phyloP scores from a whole-genome alignment of 1,140 invertebrate genomes.

The Drosophila watanabei region DNA sequence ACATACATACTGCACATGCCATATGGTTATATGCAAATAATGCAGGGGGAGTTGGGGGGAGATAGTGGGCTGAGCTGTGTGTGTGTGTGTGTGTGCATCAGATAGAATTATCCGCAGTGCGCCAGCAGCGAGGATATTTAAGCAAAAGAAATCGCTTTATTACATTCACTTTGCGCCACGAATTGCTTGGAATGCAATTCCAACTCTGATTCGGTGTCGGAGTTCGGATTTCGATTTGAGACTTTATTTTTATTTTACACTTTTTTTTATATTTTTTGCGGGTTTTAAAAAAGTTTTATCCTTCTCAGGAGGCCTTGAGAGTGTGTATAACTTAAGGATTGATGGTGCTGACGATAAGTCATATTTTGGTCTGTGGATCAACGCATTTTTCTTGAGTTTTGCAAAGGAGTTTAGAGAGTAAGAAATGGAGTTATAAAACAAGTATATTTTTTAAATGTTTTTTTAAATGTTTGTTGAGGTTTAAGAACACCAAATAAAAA shows the following conservation, averaged over 20 bases:
- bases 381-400: no score
- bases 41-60: conserved; percentile 5
- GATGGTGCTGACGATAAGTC: neutral
- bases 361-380: neutral
- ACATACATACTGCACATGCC: conserved; percentile 6
- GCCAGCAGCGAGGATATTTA: conserved; percentile 53
- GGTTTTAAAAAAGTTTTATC: conserved; percentile 11
- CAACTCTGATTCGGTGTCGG: conserved; percentile 30
- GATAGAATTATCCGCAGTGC: conserved; percentile 65
- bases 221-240: conserved; percentile 17
- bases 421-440: neutral
- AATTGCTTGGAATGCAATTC: conserved; percentile 42
- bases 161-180: conserved; percentile 49
- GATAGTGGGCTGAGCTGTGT: neutral
- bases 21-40: conserved; percentile 54
- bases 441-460: no score
- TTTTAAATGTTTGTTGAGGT: neutral
- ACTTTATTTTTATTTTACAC: conserved; percentile 14
- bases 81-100: conserved; percentile 24
- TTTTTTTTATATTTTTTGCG: neutral
- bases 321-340: conserved; percentile 22
- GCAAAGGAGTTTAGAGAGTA: no score
- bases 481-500: neutral
- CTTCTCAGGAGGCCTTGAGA: conserved; percentile 1
- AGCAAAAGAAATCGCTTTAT: conserved; percentile 57